phyloP scores from a whole-genome alignment of 1,140 invertebrate genomes.

The Caenorhabditis tropicalis region DNA sequence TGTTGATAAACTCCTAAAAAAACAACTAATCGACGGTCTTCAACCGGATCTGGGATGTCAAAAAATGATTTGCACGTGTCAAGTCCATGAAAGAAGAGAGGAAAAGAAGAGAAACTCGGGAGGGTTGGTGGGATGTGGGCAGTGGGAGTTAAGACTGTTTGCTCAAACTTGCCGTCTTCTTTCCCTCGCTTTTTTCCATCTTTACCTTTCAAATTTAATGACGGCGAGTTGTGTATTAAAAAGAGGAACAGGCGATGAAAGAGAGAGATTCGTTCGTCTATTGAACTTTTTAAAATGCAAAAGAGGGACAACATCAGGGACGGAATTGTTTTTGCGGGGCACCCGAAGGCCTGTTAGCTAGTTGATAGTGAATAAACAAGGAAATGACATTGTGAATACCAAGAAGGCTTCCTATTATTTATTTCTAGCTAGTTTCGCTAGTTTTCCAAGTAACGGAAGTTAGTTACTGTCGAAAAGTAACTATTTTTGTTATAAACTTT shows the following conservation, averaged over 20 bases:
- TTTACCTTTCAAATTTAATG: constrained; percentile 36
- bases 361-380: too few species aligned
- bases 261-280: not conserved
- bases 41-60: not conserved
- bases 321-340: too few species aligned
- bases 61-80: not conserved
- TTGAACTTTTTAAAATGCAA: constrained; percentile 10
- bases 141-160: constrained; percentile 33
- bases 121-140: constrained; percentile 11
- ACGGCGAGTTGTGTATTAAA: constrained; percentile 2
- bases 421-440: too few species aligned
- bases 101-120: not conserved
- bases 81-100: not conserved
- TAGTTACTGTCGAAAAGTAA: too few species aligned
- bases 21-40: not conserved
- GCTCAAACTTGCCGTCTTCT: constrained; percentile 29
- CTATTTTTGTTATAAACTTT: too few species aligned
- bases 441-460: too few species aligned
- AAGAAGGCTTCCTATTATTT: too few species aligned
- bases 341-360: too few species aligned
- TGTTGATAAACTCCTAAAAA: not conserved
- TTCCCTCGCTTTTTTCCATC: not conserved
- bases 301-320: too few species aligned
- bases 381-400: too few species aligned
- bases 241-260: not conserved